Base-by-base conservation (phyloP, 2,797 vertebrate species). In the Fundulus diaphanus region DNA sequence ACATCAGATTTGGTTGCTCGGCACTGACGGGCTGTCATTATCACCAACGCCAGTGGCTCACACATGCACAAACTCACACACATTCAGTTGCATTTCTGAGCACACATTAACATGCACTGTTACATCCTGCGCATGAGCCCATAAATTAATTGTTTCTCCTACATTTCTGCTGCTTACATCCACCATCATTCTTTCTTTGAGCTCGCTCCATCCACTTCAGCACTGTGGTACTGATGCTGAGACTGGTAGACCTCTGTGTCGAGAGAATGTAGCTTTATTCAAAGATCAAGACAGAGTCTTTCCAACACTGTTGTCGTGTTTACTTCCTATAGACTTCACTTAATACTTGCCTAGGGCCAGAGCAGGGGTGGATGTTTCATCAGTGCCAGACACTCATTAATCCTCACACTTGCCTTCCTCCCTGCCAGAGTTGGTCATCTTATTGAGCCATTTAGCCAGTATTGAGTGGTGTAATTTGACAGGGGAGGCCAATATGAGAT, bases 21-120 rank as follows among this genome's bases (percentile, higher is more conserved):
- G 79, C 76, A 81, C 76, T 94, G 92, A 93, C 94, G 95, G 86
- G 90, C 93, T 92, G 90, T 94, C 90, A 95, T 95, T 94, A 94
- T 94, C 88, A 68, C 91, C 94, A 92, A 93, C 88, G 94, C 74
- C 0, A 12, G 22, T 40, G 61, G 56, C 81, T 88, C 79, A 67
- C 72, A 87, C 74, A 79, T 70, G 80, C 79, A 70, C 78, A 82
- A 22, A 24, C 69, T 33, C 80, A 61, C 76, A 72, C 82, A 73
- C 0, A 33, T 76, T 69, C 37, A 3, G 68, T 27, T 29, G 33
- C 49, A 46, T 46, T 13, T 31, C 29, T 46, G 44, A 56, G 57
- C 24, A 31, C 46, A n/a, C 40, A 35, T 12, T 24, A 68, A 78
- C 18, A 37, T 33, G 35, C 5, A 15, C 15, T 12, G 49, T 72